These are phyloP conservation scores for Bucorvus abyssinicus DNA, from an alignment of 2,797 vertebrate species.

Conservation along the genomic window DNA sequence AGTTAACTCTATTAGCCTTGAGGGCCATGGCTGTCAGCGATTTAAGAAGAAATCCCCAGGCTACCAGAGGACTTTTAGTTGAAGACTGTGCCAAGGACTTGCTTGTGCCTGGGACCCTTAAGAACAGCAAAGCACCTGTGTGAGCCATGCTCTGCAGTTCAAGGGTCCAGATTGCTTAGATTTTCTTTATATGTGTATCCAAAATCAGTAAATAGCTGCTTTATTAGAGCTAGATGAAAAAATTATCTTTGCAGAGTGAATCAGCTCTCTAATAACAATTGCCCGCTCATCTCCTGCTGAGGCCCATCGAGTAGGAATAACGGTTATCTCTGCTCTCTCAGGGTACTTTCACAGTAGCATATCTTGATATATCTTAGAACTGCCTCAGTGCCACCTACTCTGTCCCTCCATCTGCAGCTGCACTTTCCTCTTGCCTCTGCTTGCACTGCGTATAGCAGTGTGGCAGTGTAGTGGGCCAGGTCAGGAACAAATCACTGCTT, in stretches of 20 bases:
- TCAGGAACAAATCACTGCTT: background rate
- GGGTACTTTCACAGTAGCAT: background rate
- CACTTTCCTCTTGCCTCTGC: background rate
- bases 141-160: background rate
- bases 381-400: background rate
- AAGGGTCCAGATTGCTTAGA: background rate
- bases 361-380: background rate
- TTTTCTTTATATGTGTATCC: background rate
- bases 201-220: background rate
- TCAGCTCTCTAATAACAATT: background rate
- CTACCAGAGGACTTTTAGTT: background rate
- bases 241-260: background rate
- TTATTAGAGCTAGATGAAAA: background rate
- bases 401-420: background rate
- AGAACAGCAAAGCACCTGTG: background rate
- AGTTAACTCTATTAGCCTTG: background rate
- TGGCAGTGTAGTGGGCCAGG: background rate
- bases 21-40: background rate
- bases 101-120: background rate
- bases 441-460: background rate
- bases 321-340: background rate
- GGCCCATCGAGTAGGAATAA: background rate
- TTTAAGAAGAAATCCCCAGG: background rate
- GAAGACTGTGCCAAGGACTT: background rate
- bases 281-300: background rate